Evolutionary conservation across 1,140 invertebrate species (phyloP), one percentile per base, ranked within the genome.

Genomic region (Neuroterus valhalla): DNA sequence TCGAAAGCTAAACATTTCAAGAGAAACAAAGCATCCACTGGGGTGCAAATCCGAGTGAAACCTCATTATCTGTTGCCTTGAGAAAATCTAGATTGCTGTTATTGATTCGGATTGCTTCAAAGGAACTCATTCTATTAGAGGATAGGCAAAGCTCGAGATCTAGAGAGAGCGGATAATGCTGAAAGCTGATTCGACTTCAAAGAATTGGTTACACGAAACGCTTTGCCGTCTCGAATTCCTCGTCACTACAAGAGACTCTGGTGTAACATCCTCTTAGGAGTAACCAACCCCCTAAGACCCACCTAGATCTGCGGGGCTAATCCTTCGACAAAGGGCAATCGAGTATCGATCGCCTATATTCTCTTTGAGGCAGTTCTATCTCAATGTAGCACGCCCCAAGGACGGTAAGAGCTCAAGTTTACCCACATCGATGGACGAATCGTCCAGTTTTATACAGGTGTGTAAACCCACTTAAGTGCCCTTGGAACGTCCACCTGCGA

Each of bases 311-410:
- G 55, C 70, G 62, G 73, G 84, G 79, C 84, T 87, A 88, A 88
- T 87, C 86, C 82, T 78, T 75, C 78, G 82, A 87, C 87, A 87
- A 88, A 88, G 84, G 84, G 77, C 84, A 79, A 87, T 89, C 85
- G 86, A 84, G 78, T 89, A 88, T 89, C 84, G 87, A 88, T 85
- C 84, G 81, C 80, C 82, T 83, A 80, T 70, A 82, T 87, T 87
- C 86, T 85, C 85, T 87, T 87, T 85, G 84, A 87, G 79, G 76
- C 70, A 75, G 38, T 73, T 68, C 62, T 52, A 74, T 68, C 75
- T 72, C 75, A 71, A 74, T 72, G 71, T 70, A 45, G 73, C 78
- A 73, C 50, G 17, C 68, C 55, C 66, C 66, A 74, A 69, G 75
- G 73, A 75, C 45, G 76, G 31, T 62, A 75, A 76, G 66, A 75